Evolutionary conservation across 2,113 vertebrate species (phyloP).

Genomic region (Mohoua ochrocephala): DNA sequence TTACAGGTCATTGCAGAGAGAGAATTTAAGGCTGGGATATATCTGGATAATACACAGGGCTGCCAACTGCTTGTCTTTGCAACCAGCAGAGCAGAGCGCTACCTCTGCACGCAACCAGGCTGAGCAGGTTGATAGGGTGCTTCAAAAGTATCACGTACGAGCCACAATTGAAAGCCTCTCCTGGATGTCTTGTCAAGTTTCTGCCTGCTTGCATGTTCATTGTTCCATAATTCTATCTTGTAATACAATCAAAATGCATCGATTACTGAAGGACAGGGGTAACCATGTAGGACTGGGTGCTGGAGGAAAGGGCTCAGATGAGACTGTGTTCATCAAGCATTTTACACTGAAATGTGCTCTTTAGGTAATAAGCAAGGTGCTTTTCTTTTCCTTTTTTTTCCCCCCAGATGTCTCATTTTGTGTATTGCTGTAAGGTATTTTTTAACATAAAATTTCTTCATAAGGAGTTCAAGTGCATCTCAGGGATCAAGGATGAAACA

Average conservation of each 20-base stretch:
- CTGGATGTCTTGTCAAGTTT: not conserved
- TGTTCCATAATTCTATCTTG: not conserved
- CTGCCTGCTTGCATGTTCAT: not conserved
- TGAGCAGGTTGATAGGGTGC: not conserved
- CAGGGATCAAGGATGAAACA: not conserved
- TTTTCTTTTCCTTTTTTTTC: not conserved
- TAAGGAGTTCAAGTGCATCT: not conserved
- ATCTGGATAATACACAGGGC: not conserved
- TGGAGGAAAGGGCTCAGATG: not conserved
- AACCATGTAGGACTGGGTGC: not conserved
- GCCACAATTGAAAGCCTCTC: not conserved
- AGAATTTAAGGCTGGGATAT: not conserved
- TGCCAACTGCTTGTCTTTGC: not conserved
- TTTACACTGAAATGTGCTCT: not conserved
- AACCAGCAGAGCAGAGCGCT: not conserved
- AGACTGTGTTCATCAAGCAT: not conserved
- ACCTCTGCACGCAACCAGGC: fast-evolving
- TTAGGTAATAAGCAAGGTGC: not conserved
- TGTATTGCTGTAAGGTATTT: not conserved
- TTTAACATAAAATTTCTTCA: not conserved
- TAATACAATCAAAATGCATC: not conserved
- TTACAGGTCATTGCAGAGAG: not conserved
- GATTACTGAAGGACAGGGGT: not conserved
- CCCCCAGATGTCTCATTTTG: not conserved
- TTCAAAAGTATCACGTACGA: not conserved